Base-by-base conservation (phyloP, 2,113 vertebrate species). In the Arothron firmamentum region DNA sequence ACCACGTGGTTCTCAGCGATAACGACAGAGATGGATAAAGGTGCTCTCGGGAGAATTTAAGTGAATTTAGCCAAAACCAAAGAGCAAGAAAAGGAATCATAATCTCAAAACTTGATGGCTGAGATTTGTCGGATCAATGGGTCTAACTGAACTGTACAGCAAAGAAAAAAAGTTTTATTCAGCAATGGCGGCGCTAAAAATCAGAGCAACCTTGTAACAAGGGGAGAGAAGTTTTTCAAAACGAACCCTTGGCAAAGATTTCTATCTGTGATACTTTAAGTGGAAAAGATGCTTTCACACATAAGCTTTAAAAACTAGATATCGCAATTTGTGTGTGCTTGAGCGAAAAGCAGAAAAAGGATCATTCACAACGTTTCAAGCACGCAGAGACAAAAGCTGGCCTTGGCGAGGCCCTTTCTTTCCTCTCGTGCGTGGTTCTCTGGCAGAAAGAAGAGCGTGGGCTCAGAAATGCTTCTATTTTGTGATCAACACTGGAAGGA, bases 381-480 rank as follows among this genome's bases (percentile, higher is more conserved):
- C 59, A 51, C 54, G 0, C 18, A 49, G 53, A 74, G 54, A 80
- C 67, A 72, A 80, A 84, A 62, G 54, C 68, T 59, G 62, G 62
- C 78, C 80, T 73, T 80, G 74, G 65, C 41, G 53, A 55, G 64
- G 43, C 46, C 13, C 50, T 18, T 59, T 63, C 45, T 38, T 67
- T 64, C 62, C 50, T 23, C 28, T 52, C 50, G 2, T 0, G 6
- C 56, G 52, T 61, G 21, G 28, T 70, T 63, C 64, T 71, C 49
- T 45, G 72, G 45, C 52, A 66, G 20, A 52, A 62, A 31, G 65
- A 52, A 65, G 58, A 71, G 67, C 7, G 34, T 51, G 20, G 49
- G 65, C 63, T 81, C 62, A 61, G 6, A 79, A 77, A 73, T 14
- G 21, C 5, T 21, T 41, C 3, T 43, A 60, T 55, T 59, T 21